Evolutionary conservation across 2,888 invertebrate species (phyloP).

Genomic region (Corbicula japonica): DNA sequence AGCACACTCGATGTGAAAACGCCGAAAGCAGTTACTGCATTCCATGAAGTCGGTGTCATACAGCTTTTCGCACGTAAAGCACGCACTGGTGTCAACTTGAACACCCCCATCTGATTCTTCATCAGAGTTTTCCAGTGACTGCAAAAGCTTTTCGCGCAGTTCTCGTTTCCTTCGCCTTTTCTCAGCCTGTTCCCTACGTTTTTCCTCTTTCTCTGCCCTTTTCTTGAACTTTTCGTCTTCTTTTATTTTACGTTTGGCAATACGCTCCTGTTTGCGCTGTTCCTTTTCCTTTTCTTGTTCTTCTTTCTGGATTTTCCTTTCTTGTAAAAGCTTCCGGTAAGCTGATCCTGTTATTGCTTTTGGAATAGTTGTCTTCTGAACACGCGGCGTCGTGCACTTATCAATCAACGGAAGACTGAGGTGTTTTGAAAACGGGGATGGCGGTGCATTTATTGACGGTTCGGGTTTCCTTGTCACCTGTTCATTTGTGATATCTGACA

Average conservation of each 20-base stretch:
- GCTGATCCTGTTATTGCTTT: conserved; percentile 20
- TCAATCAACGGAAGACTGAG: neutral
- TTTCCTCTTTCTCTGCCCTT: conserved; percentile 6
- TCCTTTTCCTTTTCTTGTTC: conserved; percentile 12
- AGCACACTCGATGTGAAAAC: conserved; percentile 14
- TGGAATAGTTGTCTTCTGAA: neutral
- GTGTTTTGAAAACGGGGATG: conserved; percentile 8
- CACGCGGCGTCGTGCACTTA: neutral
- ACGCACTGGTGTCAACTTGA: neutral
- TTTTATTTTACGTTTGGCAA: neutral
- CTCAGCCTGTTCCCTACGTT: conserved; percentile 1
- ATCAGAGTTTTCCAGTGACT: neutral
- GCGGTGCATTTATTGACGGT: no score
- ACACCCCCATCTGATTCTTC: neutral
- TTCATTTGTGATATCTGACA: no score
- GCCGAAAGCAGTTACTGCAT: neutral
- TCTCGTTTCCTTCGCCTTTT: conserved; percentile 7
- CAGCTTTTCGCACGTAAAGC: conserved; percentile 12
- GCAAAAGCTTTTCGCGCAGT: conserved; percentile 1
- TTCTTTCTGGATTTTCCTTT: conserved; percentile 19
- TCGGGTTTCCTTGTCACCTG: no score
- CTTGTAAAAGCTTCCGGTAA: conserved; percentile 22
- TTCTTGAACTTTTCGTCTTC: conserved; percentile 7
- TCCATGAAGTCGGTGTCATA: conserved; percentile 24
- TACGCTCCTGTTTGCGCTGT: conserved; percentile 6